These are phyloP conservation scores for Zoanthus sansibaricus DNA, from an alignment of 92 coral and sea anemone species.

Conservation along the genomic window DNA sequence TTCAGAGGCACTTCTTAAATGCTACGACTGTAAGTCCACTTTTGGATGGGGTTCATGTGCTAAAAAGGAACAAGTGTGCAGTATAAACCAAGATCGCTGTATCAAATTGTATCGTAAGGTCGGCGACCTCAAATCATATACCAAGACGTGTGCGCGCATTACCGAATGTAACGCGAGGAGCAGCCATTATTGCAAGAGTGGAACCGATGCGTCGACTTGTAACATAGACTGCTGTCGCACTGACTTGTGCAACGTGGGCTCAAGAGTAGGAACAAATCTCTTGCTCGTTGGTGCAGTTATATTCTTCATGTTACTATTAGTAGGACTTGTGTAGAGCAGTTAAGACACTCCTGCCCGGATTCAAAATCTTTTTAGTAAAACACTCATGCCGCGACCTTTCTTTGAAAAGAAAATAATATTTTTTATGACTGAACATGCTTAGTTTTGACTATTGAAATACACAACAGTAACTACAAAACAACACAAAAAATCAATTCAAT, in stretches of 20 bases:
- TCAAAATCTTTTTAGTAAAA: no score
- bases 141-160: conserved; percentile 34
- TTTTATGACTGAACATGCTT: no score
- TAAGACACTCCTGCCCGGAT: neutral
- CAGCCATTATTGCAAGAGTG: conserved; percentile 11
- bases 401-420: neutral
- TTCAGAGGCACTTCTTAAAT: conserved; percentile 28
- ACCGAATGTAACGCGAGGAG: neutral
- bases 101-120: conserved; percentile 7
- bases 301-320: neutral
- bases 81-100: conserved; percentile 22
- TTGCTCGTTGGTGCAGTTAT: neutral
- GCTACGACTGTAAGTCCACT: conserved; percentile 32
- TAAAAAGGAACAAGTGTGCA: neutral
- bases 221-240: conserved; percentile 30
- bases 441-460: no score
- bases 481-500: no score
- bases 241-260: conserved; percentile 30
- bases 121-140: conserved; percentile 8
- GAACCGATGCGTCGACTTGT: conserved; percentile 1
- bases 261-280: conserved; percentile 18
- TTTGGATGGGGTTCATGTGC: conserved; percentile 36
- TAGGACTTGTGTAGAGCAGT: neutral
- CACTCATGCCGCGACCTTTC: neutral
- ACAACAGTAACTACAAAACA: no score